Percentiles rank a stretch among this genome's conserved stretches.
These are phyloP conservation scores for Stenoptilia bipunctidactyla DNA, from an alignment of 2,888 invertebrate species.

Conservation along the genomic window DNA sequence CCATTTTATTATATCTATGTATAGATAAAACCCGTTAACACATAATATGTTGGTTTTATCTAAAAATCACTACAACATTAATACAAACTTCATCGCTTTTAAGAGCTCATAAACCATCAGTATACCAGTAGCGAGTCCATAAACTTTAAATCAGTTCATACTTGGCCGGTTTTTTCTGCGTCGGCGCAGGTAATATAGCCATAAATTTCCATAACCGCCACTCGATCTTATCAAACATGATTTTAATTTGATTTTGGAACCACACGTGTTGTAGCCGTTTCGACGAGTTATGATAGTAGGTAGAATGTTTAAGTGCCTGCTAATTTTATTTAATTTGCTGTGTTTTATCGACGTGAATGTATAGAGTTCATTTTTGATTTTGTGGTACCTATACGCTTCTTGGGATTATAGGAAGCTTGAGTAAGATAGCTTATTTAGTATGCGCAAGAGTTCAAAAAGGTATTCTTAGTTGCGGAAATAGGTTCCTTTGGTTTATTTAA, in stretches of 20 bases:
- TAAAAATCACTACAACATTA: too few species aligned
- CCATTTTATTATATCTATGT: too few species aligned
- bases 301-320: slow-evolving; percentile 15
- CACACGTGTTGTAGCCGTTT: slow-evolving; percentile 65
- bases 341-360: too few species aligned
- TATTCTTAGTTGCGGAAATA: too few species aligned
- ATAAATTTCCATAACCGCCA: slow-evolving; percentile 72
- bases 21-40: too few species aligned
- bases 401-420: slow-evolving; percentile 14
- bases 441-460: too few species aligned
- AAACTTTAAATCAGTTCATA: neutral
- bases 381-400: too few species aligned
- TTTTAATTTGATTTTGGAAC: slow-evolving; percentile 70
- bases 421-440: too few species aligned
- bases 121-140: slow-evolving; percentile 1
- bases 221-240: slow-evolving; percentile 71
- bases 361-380: too few species aligned
- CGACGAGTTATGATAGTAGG: slow-evolving; percentile 57
- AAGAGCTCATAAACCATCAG: neutral
- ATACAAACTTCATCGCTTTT: too few species aligned
- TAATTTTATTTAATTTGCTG: neutral
- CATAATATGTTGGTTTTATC: too few species aligned
- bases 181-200: slow-evolving; percentile 70
- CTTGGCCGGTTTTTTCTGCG: slow-evolving; percentile 31
- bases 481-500: too few species aligned